Evolutionary conservation across 1,140 invertebrate species (phyloP).

Genomic region (Limonius californicus): DNA sequence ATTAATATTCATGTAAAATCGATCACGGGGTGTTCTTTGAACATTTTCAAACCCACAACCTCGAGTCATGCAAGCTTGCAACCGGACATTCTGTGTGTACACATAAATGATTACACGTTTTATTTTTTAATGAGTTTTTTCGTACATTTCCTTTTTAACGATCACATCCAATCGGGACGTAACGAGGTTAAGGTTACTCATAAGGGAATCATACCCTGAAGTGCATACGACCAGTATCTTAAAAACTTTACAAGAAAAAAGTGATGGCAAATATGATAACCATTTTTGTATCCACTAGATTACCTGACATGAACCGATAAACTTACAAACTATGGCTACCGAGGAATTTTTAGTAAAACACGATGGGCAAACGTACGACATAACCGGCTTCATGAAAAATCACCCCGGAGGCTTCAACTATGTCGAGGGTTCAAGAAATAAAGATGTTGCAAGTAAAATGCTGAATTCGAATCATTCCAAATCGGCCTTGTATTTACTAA

Average conservation of each 20-base stretch:
- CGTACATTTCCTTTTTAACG: background rate
- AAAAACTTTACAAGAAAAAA: background rate
- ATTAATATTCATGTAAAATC: background rate
- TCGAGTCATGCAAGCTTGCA: background rate
- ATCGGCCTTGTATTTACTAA: slow-evolving; percentile 59
- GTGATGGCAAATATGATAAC: background rate
- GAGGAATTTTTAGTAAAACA: slow-evolving; percentile 48
- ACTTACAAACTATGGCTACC: background rate
- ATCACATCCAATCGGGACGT: background rate
- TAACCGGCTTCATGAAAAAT: slow-evolving; percentile 55
- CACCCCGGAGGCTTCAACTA: slow-evolving; percentile 62
- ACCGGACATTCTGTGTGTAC: background rate
- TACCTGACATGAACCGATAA: background rate
- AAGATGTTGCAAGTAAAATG: slow-evolving; percentile 53
- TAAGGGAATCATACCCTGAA: too few species aligned
- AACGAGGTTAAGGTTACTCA: background rate
- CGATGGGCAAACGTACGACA: slow-evolving; percentile 52
- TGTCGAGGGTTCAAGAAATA: slow-evolving; percentile 50
- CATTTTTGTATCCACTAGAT: background rate
- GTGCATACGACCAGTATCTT: too few species aligned
- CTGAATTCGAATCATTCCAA: slow-evolving; percentile 54
- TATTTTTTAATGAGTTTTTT: background rate
- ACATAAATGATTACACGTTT: background rate
- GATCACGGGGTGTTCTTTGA: background rate
- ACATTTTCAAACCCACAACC: background rate